Conservation (phyloP, 92 coral and sea anemone species). For the Siderastrea radians region DNA sequence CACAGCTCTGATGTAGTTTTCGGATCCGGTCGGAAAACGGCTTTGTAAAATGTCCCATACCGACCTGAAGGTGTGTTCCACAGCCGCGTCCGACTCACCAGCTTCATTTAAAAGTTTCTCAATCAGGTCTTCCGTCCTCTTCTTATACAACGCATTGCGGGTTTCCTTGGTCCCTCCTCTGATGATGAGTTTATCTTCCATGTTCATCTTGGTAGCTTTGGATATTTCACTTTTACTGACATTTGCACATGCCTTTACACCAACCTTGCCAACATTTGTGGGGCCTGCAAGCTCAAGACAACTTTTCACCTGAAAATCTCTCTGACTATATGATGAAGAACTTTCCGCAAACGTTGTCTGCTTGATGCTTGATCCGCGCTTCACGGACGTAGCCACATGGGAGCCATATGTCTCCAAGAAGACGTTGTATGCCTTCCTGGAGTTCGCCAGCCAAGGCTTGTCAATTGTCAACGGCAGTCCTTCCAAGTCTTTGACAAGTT, state of each 20-base stretch:
- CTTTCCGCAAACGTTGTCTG: constrained; percentile 38
- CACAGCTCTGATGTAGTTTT: too few species aligned
- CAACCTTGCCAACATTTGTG: neutral
- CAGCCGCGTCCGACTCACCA: neutral
- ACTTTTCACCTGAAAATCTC: constrained; percentile 38
- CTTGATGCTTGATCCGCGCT: constrained; percentile 24
- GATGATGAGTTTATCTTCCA: neutral
- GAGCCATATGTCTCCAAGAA: constrained; percentile 41
- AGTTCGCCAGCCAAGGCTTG: constrained; percentile 7
- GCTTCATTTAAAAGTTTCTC: constrained; percentile 37
- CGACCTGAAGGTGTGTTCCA: constrained; percentile 14
- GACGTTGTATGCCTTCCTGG: neutral
- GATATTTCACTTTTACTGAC: neutral
- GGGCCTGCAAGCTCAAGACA: neutral
- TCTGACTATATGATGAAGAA: constrained; percentile 2
- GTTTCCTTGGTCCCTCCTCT: too few species aligned
- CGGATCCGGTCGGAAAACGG: neutral
- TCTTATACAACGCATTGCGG: too few species aligned
- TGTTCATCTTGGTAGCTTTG: constrained; percentile 2
- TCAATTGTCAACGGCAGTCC: neutral
- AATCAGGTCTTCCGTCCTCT: too few species aligned
- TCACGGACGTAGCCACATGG: constrained; percentile 6
- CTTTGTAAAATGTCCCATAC: constrained; percentile 42
- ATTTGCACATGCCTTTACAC: neutral
- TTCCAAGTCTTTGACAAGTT: constrained; percentile 13